Evolutionary conservation across 2,888 invertebrate species (phyloP), one percentile per base, ranked within the genome.

Genomic region (Drosophila lutescens): DNA sequence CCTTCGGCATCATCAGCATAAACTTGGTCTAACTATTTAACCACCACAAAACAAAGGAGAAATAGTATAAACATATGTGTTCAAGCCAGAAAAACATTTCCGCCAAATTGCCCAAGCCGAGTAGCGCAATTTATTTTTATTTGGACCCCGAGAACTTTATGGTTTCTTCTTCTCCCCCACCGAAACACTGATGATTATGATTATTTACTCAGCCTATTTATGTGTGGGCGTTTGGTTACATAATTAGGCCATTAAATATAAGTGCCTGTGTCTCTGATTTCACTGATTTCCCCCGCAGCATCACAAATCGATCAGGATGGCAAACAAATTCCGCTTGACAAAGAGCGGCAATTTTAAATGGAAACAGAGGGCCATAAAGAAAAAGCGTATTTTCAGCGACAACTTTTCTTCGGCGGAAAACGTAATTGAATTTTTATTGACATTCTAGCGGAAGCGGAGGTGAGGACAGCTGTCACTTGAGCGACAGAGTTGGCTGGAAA

Each of bases 371-470:
- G 71, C 88, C 72, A 88, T 70, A 82, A 65, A 75, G 88, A 78
- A 87, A 87, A 61, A n/a, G n/a, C 57, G 59, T 60, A 66, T 79
- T 73, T 49, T 55, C 68, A 54, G 43, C 68, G 68, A 53, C 56
- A 74, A 83, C 72, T 80, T 84, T 68, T 53, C 60, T 74, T 47
- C 51, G 67, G 57, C 69, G 66, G 69, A 55, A 70, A 84, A 70
- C 81, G 83, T 83, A 83, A 83, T 83, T 83, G 83, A 83, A 83
- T 88, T 83, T 88, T 86, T 83, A 83, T 83, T 88, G 88, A 88
- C 83, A 86, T 88, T 88, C 71, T 76, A 70, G 70, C 51, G 49
- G 65, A 58, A 70, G 47, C 41, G 53, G 53, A 59, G 69, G 67
- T 51, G 59, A 38, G n/a, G 50, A 38, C 30, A 17, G 23, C n/a